Evolutionary conservation across 2,113 vertebrate species (phyloP).

Genomic region (Sinocyclocheilus anophthalmus): DNA sequence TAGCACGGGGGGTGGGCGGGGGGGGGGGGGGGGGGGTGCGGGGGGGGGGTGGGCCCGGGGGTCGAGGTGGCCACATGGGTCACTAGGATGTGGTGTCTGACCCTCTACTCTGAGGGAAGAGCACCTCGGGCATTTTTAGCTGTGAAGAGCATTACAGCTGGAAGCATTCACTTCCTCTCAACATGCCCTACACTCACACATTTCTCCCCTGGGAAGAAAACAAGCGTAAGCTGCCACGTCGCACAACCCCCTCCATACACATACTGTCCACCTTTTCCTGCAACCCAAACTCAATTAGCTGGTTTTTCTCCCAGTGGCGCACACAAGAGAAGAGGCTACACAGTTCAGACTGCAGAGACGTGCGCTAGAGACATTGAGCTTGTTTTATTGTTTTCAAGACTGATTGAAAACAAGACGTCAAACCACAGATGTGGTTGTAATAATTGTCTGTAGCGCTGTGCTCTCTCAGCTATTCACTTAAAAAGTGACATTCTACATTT

Average conservation of each 20-base stretch:
- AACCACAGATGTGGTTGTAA: background rate
- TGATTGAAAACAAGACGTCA: background rate
- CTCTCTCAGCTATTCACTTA: background rate
- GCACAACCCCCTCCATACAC: conserved; percentile 6
- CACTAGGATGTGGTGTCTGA: conserved; percentile 34
- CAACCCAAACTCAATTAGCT: conserved; percentile 35
- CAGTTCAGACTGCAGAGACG: background rate
- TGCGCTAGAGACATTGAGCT: background rate
- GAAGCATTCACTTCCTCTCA: conserved; percentile 36
- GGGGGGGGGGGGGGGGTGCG: too few species aligned
- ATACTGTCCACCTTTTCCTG: conserved; percentile 29
- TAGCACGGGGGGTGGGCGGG: too few species aligned
- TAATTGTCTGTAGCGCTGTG: background rate
- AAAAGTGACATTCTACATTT: background rate
- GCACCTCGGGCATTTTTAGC: conserved; percentile 40
- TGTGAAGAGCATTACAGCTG: conserved; percentile 37
- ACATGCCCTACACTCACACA: conserved; percentile 10
- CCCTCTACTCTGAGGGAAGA: conserved; percentile 44
- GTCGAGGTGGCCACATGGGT: background rate
- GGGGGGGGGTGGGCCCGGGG: too few species aligned
- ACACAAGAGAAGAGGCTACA: conserved; percentile 10
- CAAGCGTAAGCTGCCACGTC: conserved; percentile 25
- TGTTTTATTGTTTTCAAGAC: background rate
- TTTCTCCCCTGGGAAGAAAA: conserved; percentile 35
- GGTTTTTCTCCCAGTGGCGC: conserved; percentile 1